Conservation (phyloP, 2,113 vertebrate species). For the Lanius collurio region DNA sequence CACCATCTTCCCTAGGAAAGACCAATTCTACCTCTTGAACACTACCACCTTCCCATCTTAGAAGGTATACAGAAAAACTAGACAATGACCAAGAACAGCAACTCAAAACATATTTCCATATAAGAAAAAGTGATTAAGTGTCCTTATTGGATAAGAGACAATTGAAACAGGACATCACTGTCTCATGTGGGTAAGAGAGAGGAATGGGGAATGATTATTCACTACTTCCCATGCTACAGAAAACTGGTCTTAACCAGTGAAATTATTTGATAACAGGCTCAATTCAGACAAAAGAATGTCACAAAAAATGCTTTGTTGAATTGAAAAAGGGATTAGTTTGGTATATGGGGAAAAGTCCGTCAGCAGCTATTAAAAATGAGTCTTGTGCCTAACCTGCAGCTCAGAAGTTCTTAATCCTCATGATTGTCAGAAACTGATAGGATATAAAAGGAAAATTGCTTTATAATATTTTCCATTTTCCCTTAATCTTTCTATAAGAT, state of each 20-base stretch:
- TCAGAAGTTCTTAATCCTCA: conserved; percentile 45
- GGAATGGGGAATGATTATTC: background rate
- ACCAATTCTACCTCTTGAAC: background rate
- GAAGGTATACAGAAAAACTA: background rate
- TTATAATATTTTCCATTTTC: conserved; percentile 56
- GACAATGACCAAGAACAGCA: background rate
- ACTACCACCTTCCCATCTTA: background rate
- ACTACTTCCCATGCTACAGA: background rate
- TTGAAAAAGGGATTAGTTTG: conserved; percentile 40
- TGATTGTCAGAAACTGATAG: conserved; percentile 38
- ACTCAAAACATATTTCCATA: background rate
- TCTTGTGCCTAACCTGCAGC: conserved; percentile 4
- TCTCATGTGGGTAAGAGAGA: background rate
- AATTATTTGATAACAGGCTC: conserved; percentile 29
- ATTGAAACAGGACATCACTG: background rate
- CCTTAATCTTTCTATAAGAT: conserved; percentile 49
- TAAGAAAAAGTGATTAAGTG: background rate
- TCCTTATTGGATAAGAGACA: background rate
- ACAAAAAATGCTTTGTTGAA: conserved; percentile 14
- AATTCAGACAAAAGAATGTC: conserved; percentile 10
- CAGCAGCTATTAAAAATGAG: conserved; percentile 38
- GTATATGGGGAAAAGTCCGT: conserved; percentile 21
- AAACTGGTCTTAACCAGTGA: background rate
- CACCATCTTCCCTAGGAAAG: background rate
- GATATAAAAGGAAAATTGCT: conserved; percentile 51